Percentiles rank a stretch among this genome's conserved stretches.
These are phyloP conservation scores for Nycteola revayana DNA, from an alignment of 2,888 invertebrate species.

Conservation along the genomic window DNA sequence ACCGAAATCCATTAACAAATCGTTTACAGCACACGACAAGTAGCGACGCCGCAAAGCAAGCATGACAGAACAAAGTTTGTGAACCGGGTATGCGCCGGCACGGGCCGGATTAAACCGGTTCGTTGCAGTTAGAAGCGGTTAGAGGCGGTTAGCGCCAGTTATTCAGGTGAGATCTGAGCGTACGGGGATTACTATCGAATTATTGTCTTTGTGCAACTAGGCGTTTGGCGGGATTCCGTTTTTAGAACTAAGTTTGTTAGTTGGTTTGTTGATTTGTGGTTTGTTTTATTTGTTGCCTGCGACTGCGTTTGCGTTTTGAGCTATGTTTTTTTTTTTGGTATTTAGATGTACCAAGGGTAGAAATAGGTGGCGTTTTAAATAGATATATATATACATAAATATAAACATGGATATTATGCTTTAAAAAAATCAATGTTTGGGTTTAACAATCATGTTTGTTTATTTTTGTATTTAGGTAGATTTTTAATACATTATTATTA, in stretches of 20 bases:
- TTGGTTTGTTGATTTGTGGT: slow-evolving; percentile 4
- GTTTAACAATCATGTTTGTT: too few relatives aligned
- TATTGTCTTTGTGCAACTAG: slow-evolving; percentile 53
- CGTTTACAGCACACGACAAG: slow-evolving; percentile 47
- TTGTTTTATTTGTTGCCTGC: slow-evolving; percentile 1
- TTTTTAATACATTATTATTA: too few relatives aligned
- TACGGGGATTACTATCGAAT: slow-evolving; percentile 54
- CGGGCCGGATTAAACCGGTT: slow-evolving; percentile 56
- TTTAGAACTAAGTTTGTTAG: slow-evolving; percentile 36
- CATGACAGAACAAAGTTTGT: slow-evolving; percentile 68
- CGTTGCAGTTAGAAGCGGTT: slow-evolving; percentile 49
- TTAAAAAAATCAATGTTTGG: too few relatives aligned
- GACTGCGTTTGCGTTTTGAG: too few relatives aligned
- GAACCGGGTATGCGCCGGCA: slow-evolving; percentile 68
- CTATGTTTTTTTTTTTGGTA: too few relatives aligned
- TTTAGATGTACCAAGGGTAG: too few relatives aligned
- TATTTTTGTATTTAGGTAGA: too few relatives aligned
- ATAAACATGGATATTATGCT: too few relatives aligned
- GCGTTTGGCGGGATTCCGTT: slow-evolving; percentile 47
- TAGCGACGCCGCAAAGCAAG: slow-evolving; percentile 65
- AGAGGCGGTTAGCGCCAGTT: slow-evolving; percentile 56
- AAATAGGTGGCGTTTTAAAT: too few relatives aligned
- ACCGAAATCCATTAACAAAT: slow-evolving; percentile 46
- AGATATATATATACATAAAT: too few relatives aligned
- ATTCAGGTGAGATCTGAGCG: slow-evolving; percentile 63